Evolutionary conservation across 2,888 invertebrate genomes (phyloP), one percentile per base, ranked within the genome.

Genomic region (Drosophila sordidula): DNA sequence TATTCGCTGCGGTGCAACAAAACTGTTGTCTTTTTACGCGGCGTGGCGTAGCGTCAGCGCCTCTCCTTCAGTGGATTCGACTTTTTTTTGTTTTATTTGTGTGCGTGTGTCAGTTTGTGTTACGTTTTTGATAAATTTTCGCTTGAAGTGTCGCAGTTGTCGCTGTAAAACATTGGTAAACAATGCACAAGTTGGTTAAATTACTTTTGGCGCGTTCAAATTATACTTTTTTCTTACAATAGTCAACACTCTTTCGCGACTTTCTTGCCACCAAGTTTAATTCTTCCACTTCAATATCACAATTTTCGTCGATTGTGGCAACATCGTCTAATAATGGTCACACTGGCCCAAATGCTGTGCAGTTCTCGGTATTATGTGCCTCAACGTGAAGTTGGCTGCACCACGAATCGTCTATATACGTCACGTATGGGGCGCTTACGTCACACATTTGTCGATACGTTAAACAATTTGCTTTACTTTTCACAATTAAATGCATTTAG

Each of bases 291-390:
- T 68, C 78, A 76, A 66, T 73, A 58, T 66, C 79, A 73, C 69
- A 72, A 75, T 82, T 78, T 79, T 78, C 59, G 74, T 89, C 82
- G 74, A 87, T 90, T 90, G 90, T 90, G 91, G 90, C 91, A 90
- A 90, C 90, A 85, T 86, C 81, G 87, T 52, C 74, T 76, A 88
- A 84, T 80, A 89, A 90, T 89, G 90, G 90, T 82, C 84, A 77
- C 80, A 75, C 72, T 82, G 81, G 67, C 25, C 4, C 22, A 22
- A 46, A 45, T 50, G 46, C 52, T 61, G 45, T 36, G 11, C 34
- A 14, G 16, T 44, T 18, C 42, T 41, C 61, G 14, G 75, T 78
- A 74, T 69, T 47, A 56, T 46, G 57, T 8, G 14, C 34, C 12
- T 4, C 12, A 29, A 42, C 51, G 42, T 41, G 54, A 75, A 73